Percentiles rank a stretch among this genome's conserved stretches.
phyloP scores from a whole-genome alignment of 2,888 invertebrate species.

The Drosophila gaucha region DNA sequence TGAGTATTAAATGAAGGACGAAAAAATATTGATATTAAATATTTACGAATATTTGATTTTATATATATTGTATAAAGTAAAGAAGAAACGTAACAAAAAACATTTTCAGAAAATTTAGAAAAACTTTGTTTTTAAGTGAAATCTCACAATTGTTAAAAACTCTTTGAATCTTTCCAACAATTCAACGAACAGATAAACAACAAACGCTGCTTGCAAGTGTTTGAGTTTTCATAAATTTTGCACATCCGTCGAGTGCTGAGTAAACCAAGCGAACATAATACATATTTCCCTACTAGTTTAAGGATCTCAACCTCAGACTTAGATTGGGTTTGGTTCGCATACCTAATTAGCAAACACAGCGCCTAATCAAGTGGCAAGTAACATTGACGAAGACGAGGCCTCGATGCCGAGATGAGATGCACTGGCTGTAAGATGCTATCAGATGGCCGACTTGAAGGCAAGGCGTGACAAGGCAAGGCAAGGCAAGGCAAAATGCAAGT shows the following conservation, averaged over 20 bases:
- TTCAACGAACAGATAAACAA: not conserved
- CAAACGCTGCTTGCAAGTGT: slow-evolving; percentile 1
- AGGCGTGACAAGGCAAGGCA: slow-evolving; percentile 23
- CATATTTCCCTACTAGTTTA: slow-evolving; percentile 30
- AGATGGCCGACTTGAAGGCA: slow-evolving; percentile 54
- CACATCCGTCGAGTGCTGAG: slow-evolving; percentile 18
- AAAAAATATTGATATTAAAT: no score
- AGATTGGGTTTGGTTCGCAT: slow-evolving; percentile 17
- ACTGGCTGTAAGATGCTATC: slow-evolving; percentile 50
- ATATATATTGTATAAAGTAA: no score
- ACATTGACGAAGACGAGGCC: slow-evolving; percentile 64
- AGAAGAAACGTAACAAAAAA: no score
- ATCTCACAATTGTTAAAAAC: no score
- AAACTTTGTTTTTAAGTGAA: no score
- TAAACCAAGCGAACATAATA: slow-evolving; percentile 55
- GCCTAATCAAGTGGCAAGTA: slow-evolving; percentile 76
- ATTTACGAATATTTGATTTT: no score
- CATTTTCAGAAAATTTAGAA: no score
- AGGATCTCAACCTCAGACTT: not conserved
- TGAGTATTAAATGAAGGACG: no score
- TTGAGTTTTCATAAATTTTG: slow-evolving; percentile 18
- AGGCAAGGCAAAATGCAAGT: slow-evolving; percentile 32
- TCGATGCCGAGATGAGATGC: slow-evolving; percentile 56
- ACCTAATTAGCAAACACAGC: slow-evolving; percentile 62
- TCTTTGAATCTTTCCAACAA: no score